These are phyloP conservation scores for Crotalus tigris DNA, from an alignment of 2,113 vertebrate species.

Conservation along the genomic window DNA sequence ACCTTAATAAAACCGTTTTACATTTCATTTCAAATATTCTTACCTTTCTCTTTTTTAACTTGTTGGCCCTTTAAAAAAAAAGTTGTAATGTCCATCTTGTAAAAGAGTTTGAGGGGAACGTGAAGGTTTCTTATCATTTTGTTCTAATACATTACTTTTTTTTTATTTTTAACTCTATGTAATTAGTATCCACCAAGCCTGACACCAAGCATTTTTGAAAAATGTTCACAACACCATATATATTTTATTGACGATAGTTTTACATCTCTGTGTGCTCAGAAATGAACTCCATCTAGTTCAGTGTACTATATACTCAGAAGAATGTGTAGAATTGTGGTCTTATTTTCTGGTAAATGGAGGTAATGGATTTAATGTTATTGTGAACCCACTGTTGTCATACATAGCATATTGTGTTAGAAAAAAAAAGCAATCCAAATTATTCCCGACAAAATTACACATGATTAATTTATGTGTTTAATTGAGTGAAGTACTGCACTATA, in stretches of 20 bases:
- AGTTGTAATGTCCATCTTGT: background rate
- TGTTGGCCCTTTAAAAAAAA: background rate
- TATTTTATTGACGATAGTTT: background rate
- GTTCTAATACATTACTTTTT: background rate
- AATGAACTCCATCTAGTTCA: background rate
- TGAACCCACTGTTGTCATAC: background rate
- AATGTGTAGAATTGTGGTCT: background rate
- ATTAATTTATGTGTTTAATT: conserved; percentile 21
- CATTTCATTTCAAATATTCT: background rate
- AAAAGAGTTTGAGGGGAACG: background rate
- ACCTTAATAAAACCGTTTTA: background rate
- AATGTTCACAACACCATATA: background rate
- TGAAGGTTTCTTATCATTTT: background rate
- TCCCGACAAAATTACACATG: background rate
- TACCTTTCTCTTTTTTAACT: background rate
- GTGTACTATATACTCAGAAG: background rate
- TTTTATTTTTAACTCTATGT: background rate
- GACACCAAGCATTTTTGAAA: background rate
- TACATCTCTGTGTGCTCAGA: background rate
- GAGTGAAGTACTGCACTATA: background rate
- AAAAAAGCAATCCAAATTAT: background rate
- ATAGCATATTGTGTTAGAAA: background rate
- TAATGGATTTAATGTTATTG: background rate
- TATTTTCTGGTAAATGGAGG: background rate
- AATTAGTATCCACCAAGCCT: background rate